A percentile compares a stretch with the other conserved stretches of the same genome.
Evolutionary conservation across 2,113 vertebrate genomes (phyloP).

Genomic region (Rhipidura dahli): DNA sequence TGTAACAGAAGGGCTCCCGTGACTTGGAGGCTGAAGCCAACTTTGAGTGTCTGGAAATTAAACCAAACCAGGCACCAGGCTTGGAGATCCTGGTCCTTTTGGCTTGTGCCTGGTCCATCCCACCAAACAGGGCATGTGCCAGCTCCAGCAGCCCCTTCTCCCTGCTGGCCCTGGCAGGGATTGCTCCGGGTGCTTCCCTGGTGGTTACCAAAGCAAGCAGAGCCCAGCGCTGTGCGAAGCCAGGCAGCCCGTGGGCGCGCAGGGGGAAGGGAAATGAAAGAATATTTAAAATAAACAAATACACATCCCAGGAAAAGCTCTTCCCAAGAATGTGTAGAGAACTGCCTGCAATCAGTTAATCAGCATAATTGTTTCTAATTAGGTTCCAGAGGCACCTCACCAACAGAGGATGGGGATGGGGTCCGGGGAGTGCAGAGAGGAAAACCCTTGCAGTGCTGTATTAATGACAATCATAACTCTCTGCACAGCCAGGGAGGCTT

Average conservation of each 20-base stretch:
- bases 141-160: neutral
- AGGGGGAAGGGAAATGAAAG: conserved; percentile 56
- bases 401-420: neutral
- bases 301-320: conserved; percentile 48
- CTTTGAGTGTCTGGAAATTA: neutral
- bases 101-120: neutral
- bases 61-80: neutral
- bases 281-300: conserved; percentile 57
- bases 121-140: neutral
- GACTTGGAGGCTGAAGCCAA: neutral
- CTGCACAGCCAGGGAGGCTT: conserved; percentile 44
- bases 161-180: neutral
- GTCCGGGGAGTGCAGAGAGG: neutral
- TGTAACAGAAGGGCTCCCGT: neutral
- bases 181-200: neutral
- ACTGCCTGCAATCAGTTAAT: conserved; percentile 73
- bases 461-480: conserved; percentile 69
- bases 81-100: neutral
- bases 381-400: conserved; percentile 62
- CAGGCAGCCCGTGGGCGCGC: neutral
- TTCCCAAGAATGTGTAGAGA: conserved; percentile 66
- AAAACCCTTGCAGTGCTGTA: conserved; percentile 36
- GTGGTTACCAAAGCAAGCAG: neutral
- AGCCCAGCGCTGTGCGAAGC: neutral
- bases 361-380: conserved; percentile 75